A percentile compares a stretch with the other conserved stretches of the same genome.
phyloP scores from a whole-genome alignment of 2,888 invertebrate genomes.

The Sphaeridia pumilis region DNA sequence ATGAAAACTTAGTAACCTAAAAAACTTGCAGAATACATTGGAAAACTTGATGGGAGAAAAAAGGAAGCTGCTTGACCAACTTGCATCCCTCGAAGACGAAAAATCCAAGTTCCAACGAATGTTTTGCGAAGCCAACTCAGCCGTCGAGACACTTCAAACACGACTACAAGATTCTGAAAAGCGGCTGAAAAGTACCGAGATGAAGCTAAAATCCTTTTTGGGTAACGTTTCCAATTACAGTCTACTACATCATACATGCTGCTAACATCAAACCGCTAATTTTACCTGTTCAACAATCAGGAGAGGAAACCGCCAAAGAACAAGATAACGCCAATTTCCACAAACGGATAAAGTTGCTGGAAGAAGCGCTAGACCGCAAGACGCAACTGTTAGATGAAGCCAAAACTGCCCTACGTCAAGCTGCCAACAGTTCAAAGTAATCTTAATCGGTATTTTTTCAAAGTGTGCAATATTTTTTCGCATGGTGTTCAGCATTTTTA shows the following conservation, averaged over 20 bases:
- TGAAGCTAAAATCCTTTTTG: slow-evolving; percentile 32
- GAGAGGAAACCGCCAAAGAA: slow-evolving; percentile 7
- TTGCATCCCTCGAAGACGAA: slow-evolving; percentile 30
- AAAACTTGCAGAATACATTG: slow-evolving; percentile 21
- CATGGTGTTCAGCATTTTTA: too few species aligned
- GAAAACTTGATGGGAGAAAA: slow-evolving; percentile 31
- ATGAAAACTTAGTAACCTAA: background rate
- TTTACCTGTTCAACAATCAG: too few species aligned
- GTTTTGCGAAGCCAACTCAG: slow-evolving; percentile 24
- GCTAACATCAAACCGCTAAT: background rate
- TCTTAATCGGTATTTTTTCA: too few species aligned
- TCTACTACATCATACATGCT: too few species aligned
- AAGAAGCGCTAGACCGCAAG: slow-evolving; percentile 22
- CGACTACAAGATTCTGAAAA: slow-evolving; percentile 31
- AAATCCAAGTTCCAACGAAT: slow-evolving; percentile 26
- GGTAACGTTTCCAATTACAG: too few species aligned
- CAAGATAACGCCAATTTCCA: slow-evolving; percentile 3
- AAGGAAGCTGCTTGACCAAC: slow-evolving; percentile 26
- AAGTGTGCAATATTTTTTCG: too few species aligned
- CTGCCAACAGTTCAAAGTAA: slow-evolving; percentile 15
- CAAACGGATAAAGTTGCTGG: slow-evolving; percentile 10
- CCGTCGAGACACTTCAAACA: slow-evolving; percentile 22
- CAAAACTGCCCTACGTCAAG: slow-evolving; percentile 16
- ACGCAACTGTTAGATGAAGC: slow-evolving; percentile 17
- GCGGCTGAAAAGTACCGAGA: slow-evolving; percentile 31